Conservation (phyloP, 2,113 vertebrate species). For the Raphicerus campestris region DNA sequence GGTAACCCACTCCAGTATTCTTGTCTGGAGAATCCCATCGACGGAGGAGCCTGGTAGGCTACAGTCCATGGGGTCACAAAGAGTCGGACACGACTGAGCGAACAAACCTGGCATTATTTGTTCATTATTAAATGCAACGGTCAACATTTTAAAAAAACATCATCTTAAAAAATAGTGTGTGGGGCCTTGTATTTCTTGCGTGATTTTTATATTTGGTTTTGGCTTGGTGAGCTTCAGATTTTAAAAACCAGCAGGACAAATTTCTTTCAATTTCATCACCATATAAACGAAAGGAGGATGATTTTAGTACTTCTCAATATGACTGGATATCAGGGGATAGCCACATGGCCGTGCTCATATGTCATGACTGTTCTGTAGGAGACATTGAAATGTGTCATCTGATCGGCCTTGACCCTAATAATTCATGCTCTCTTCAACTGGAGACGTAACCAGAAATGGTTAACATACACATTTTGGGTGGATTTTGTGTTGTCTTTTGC, state of each 20-base stretch:
- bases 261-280: conserved; percentile 61
- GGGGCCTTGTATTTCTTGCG: background rate
- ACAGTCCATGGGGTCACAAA: too few relatives aligned
- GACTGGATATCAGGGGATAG: conserved; percentile 69
- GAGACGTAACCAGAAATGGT: conserved; percentile 73
- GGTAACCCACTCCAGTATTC: too few relatives aligned
- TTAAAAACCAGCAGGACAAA: conserved; percentile 11
- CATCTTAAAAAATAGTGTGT: background rate
- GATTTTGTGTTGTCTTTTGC: conserved; percentile 47
- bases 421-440: conserved; percentile 61
- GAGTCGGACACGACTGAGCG: too few relatives aligned
- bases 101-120: background rate
- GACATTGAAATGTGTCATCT: conserved; percentile 77
- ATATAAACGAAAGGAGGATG: conserved; percentile 3
- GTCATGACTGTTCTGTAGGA: conserved; percentile 70
- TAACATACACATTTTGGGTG: conserved; percentile 53
- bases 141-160: conserved; percentile 37
- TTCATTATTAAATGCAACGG: background rate
- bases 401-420: conserved; percentile 74
- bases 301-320: conserved; percentile 72
- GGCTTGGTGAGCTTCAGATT: conserved; percentile 40
- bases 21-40: too few relatives aligned
- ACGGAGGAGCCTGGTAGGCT: too few relatives aligned
- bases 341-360: conserved; percentile 65
- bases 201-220: conserved; percentile 24